Evolutionary conservation across 2,113 vertebrate genomes (phyloP).

Genomic region (Eulacestoma nigropectus): DNA sequence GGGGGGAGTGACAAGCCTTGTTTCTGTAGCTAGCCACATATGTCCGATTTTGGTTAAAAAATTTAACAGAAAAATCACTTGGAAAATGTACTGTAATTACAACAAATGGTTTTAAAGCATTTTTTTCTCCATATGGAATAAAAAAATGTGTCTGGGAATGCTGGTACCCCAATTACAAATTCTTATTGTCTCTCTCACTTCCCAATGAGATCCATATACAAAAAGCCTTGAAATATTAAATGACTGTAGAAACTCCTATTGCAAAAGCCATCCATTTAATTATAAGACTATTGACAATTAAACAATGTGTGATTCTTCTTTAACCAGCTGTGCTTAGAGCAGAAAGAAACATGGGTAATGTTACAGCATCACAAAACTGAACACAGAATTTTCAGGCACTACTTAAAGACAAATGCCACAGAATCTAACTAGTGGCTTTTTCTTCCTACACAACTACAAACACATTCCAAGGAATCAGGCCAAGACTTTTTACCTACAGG

Average conservation of each 20-base stretch:
- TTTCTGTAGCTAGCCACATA: background rate
- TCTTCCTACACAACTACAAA: background rate
- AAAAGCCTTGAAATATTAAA: background rate
- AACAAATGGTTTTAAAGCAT: background rate
- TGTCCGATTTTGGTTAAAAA: conserved; percentile 1
- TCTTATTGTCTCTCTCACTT: conserved; percentile 21
- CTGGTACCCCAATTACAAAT: background rate
- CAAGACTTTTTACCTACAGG: background rate
- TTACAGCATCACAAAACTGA: background rate
- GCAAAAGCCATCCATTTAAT: background rate
- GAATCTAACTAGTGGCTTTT: background rate
- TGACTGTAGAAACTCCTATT: background rate
- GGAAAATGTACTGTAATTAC: conserved; percentile 5
- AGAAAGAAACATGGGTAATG: background rate
- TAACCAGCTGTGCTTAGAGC: background rate
- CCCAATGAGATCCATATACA: background rate
- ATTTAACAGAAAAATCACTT: conserved; percentile 8
- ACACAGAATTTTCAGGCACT: background rate
- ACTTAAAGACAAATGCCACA: background rate
- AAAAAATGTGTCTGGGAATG: conserved; percentile 43
- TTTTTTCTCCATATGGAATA: conserved; percentile 6
- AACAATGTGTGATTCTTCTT: background rate
- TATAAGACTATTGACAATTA: background rate
- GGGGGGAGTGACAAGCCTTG: background rate
- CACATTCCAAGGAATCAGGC: background rate